These are phyloP conservation scores for Marcusenius ussheri DNA, from an alignment of 2,113 vertebrate genomes.

Conservation along the genomic window DNA sequence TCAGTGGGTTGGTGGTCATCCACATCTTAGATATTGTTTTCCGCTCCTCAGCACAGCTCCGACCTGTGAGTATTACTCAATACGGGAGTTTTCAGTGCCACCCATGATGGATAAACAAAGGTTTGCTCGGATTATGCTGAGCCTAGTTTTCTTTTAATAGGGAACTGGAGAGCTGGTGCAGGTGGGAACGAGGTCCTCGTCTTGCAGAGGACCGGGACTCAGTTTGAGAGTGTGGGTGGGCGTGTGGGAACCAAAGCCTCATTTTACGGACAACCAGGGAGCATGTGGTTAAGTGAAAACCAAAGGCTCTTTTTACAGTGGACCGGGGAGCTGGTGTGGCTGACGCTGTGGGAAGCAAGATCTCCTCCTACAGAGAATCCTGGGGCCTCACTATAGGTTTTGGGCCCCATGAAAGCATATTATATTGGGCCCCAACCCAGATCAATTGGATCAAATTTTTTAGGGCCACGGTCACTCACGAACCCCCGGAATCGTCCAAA, in stretches of 20 bases:
- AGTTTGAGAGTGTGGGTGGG: neutral
- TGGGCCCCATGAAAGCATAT: neutral
- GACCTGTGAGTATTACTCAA: neutral
- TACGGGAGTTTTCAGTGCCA: neutral
- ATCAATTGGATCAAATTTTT: neutral
- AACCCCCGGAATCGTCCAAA: neutral
- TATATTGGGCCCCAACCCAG: neutral
- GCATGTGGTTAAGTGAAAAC: neutral
- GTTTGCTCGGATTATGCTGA: neutral
- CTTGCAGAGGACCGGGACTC: neutral
- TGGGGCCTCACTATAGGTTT: neutral
- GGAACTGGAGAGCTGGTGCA: neutral
- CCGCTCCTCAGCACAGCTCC: neutral
- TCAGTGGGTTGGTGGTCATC: neutral
- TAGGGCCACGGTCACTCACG: neutral
- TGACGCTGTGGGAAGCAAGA: neutral
- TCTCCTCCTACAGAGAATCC: neutral
- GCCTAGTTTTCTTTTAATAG: neutral
- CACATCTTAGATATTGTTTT: neutral
- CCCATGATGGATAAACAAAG: slow-evolving; percentile 2
- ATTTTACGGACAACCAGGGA: neutral
- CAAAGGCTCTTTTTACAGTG: neutral
- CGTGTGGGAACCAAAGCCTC: neutral
- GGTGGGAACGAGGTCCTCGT: neutral
- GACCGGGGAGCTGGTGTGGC: neutral